Evolutionary conservation across 2,797 vertebrate species (phyloP), one percentile per base, ranked within the genome.

Genomic region (Nothura maculosa): DNA sequence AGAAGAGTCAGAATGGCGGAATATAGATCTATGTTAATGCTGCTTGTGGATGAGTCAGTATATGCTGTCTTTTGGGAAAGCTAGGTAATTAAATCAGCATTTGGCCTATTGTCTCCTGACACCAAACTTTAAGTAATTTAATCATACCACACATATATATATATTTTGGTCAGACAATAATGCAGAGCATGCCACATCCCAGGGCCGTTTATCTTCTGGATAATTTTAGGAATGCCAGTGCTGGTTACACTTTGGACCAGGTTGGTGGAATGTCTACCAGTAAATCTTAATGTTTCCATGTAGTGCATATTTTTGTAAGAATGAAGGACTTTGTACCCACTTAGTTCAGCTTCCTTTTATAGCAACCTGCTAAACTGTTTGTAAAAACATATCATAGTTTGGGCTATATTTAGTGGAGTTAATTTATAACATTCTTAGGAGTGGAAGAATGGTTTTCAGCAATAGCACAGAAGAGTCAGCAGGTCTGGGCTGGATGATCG

Each of bases 211-310:
- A 68, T 85, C 83, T 94, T 80, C 90, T 32, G n/a, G 1, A 6
- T 68, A 81, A 90, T 76, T 96, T 91, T 72, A 86, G 74, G 47
- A 82, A 68, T 84, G 79, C 95, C 97, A 95, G 85, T 12, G 45
- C 78, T 60, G 64, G 73, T 69, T 87, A 93, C 48, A 63, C 55
- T 95, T 94, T 90, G 81, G 83, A 93, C 54, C 52, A 87, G 62
- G 70, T 22, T 79, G 70, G 25, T 75, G 78, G 81, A 91, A 89
- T 85, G 81, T 55, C 74, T 83, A 83, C 63, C 91, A 88, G 80
- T 68, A 90, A 95, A 94, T 93, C 68, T 88, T 40, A 76, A 64
- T 13, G 21, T 76, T 89, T 87, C 76, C 67, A 74, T 30, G 42
- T 27, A 72, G 25, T 70, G 45, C 60, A 32, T 87, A 16, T 63